Base-by-base conservation (phyloP, 2,113 vertebrate genomes). In the Deroptyus accipitrinus region DNA sequence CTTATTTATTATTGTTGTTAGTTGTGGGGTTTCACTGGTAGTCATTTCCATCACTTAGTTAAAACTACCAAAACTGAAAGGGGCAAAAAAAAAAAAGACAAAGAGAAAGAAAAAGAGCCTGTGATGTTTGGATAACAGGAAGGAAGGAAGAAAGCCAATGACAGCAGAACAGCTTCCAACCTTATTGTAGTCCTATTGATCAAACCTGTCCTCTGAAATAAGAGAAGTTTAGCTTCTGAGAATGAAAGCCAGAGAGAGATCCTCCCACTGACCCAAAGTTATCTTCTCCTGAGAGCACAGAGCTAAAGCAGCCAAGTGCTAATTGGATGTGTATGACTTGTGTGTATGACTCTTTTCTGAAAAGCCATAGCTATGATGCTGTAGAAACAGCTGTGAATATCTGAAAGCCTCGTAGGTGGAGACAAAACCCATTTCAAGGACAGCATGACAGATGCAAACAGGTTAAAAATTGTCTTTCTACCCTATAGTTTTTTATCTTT, bases 121-220 rank as follows among this genome's bases (percentile, higher is more conserved):
- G 44, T 68, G 62, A 79, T 94, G 44, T 64, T 31, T 84, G 57
- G 39, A 33, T 89, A 82, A 83, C 49, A 75, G 94, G 83, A 96
- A 96, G 64, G 83, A 96, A 84, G 69, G 83, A 96, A 84, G 86
- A 5, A 89, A 51, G 49, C 37, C 86, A 69, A 5, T 42, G 70
- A 52, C 49, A 94, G 74, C 62, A 87, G 90, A 96, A 83, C 66
- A 64, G 66, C 73, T 91, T 84, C 88, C 86, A 95, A 83, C 52
- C 49, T 86, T 86, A 24, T 46, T 62, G 77, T 76, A 73, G 83
- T 90, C 83, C 86, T 94, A 89, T 96, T 96, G 96, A 95, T 95
- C 74, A 92, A 59, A 94, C 66, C 8, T 88, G 49, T 73, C 92
- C 66, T 91, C 92, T 91, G 91, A 91, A 96, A 96, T 73, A 25